Evolutionary conservation across 2,797 vertebrate species (phyloP), one percentile per base, ranked within the genome.

Genomic region (Labroides dimidiatus): DNA sequence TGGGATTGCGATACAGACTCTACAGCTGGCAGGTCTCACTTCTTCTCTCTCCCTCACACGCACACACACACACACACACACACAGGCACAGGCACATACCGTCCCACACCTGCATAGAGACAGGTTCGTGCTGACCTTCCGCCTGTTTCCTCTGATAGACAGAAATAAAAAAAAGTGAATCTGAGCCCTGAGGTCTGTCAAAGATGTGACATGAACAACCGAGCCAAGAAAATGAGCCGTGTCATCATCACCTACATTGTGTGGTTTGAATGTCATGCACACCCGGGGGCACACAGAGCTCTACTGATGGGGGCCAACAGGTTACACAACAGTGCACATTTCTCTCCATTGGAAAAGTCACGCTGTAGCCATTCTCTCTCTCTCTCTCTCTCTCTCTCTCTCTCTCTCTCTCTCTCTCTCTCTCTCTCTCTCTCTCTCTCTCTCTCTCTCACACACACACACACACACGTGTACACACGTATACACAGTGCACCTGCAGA

Each of bases 1-100:
- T 98, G 80, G 97, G 97, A 37, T 93, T 99, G 30, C 85, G 90
- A 39, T 95, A 94, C 85, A 94, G 95, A 73, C 92, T 99, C 41
- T 92, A 91, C 53, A 93, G 91, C 51, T 98, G 96, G 96, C 96
- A 98, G 96, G 97, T 98, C 19, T 41, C 70, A 70, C 19, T 4
- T 7, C 1, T 8, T 5, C 51, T 17, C 11, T 23, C 48, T 56
- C 27, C 20, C 37, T n/a, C 51, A 37, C 45, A 37, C 37, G 23
- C 49, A 58, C 36, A 41, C n/a, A n/a, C n/a, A n/a, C n/a, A n/a
- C n/a, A n/a, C n/a, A n/a, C n/a, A n/a, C n/a, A n/a, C n/a, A n/a
- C 51, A 37, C 45, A 37, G 30, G 23, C 49, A 58, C 41, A 62
- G 24, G 24, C 52, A 60, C 60, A 30, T 64, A 5, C 2, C 37